Conservation (phyloP, 2,888 invertebrate species). For the Chironomus riparius region DNA sequence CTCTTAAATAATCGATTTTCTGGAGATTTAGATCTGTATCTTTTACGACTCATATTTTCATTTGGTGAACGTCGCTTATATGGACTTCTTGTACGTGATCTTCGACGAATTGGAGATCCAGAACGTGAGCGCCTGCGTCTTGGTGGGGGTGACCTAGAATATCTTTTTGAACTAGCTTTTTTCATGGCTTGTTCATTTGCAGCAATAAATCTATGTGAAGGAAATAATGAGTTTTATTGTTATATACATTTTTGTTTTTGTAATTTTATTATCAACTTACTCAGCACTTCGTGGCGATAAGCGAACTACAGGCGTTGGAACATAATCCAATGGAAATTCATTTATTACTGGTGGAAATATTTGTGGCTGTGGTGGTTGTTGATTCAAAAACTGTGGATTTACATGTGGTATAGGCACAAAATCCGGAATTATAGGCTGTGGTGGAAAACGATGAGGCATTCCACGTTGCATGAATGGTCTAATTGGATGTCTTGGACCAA, state of each 20-base stretch:
- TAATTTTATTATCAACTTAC: not conserved
- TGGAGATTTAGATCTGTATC: not conserved
- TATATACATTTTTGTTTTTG: not conserved
- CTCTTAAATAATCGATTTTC: not conserved
- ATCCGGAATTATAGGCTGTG: not conserved
- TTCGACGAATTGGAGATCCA: constrained; percentile 21
- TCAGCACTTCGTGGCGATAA: constrained; percentile 10
- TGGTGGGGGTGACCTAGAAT: constrained; percentile 22
- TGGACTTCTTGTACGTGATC: not conserved
- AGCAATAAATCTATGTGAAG: constrained; percentile 2
- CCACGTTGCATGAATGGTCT: not conserved
- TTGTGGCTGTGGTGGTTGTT: not conserved
- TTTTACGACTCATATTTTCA: not conserved
- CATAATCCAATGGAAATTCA: not conserved
- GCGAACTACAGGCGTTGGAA: not conserved
- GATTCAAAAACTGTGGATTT: constrained; percentile 14
- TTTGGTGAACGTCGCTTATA: constrained; percentile 7
- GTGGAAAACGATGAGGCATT: not conserved
- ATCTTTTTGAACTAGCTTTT: not conserved
- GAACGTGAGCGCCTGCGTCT: constrained; percentile 25
- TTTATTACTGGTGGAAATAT: not conserved
- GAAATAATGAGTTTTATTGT: not conserved
- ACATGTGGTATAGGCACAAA: not conserved
- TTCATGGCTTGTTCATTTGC: constrained; percentile 7
- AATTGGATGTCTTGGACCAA: not conserved